phyloP scores from a whole-genome alignment of 2,888 invertebrate genomes.

The Argynnis bischoffii region DNA sequence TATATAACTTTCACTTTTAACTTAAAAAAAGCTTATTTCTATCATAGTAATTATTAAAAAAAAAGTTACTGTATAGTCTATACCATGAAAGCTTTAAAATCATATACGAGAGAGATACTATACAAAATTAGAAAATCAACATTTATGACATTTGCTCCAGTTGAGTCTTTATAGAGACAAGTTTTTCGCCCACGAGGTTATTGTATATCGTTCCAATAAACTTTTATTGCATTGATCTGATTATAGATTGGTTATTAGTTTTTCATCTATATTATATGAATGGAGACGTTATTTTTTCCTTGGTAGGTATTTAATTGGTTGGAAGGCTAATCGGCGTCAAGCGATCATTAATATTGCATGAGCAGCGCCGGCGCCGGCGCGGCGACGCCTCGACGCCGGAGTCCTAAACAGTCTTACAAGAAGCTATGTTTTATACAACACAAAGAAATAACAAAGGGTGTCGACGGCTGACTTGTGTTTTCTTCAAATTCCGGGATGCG shows the following conservation, averaged over 20 bases:
- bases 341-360: constrained; percentile 70
- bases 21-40: too few relatives aligned
- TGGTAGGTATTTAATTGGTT: constrained; percentile 60
- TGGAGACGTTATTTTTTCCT: constrained; percentile 46
- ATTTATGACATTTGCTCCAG: background rate
- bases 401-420: constrained; percentile 25
- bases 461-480: constrained; percentile 27
- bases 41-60: too few relatives aligned
- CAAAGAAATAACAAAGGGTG: constrained; percentile 35
- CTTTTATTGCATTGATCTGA: constrained; percentile 21
- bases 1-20: too few relatives aligned
- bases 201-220: constrained; percentile 17
- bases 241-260: constrained; percentile 21
- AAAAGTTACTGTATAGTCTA: too few relatives aligned
- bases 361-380: constrained; percentile 60
- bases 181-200: constrained; percentile 12
- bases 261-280: constrained; percentile 24
- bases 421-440: constrained; percentile 31
- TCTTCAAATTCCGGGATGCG: constrained; percentile 27
- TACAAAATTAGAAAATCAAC: constrained; percentile 1
- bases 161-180: background rate
- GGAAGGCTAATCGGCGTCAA: constrained; percentile 53
- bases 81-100: too few relatives aligned
- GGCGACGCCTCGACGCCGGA: constrained; percentile 48
- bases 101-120: background rate